A percentile compares a stretch with the other conserved stretches of the same genome.
Conservation (phyloP, 2,888 invertebrate genomes). For the Drosophila anomalata region DNA sequence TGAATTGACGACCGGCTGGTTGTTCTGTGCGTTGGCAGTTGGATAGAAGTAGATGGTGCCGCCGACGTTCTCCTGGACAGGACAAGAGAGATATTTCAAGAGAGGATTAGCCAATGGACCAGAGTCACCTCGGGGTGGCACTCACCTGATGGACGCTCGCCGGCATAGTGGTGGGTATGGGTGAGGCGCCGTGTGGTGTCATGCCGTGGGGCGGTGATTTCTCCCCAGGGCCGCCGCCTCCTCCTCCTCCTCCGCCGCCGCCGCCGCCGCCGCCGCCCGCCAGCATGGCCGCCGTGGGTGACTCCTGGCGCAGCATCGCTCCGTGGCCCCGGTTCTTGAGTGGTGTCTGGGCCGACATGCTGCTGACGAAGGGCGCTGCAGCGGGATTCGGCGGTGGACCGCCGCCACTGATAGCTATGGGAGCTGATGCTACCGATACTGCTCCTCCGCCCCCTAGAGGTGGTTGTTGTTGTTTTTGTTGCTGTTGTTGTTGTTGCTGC, state of each 20-base stretch:
- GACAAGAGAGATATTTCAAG: conserved; percentile 3
- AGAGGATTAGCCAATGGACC: neutral
- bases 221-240: conserved; percentile 65
- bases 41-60: conserved; percentile 98
- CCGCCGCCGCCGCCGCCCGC: conserved; percentile 41
- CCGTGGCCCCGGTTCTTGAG: conserved; percentile 71
- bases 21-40: conserved; percentile 85
- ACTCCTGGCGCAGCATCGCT: conserved; percentile 78
- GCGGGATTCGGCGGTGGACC: conserved; percentile 69
- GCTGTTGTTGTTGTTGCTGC: conserved; percentile 61
- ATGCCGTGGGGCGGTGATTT: conserved; percentile 84
- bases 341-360: conserved; percentile 79
- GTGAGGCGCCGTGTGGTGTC: conserved; percentile 85
- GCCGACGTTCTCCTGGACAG: conserved; percentile 91
- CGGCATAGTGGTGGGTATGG: conserved; percentile 82
- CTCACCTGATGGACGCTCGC: conserved; percentile 83
- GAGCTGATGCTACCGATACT: conserved; percentile 60
- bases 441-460: conserved; percentile 45
- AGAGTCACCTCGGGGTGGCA: neutral
- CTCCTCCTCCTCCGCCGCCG: conserved; percentile 59
- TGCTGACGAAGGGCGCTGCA: conserved; percentile 77
- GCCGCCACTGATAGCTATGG: conserved; percentile 66
- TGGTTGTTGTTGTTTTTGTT: conserved; percentile 73
- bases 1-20: conserved; percentile 79
- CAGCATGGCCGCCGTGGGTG: conserved; percentile 79